Base-by-base conservation (phyloP, 2,888 invertebrate genomes). In the Bursaphelenchus okinawaensis region DNA sequence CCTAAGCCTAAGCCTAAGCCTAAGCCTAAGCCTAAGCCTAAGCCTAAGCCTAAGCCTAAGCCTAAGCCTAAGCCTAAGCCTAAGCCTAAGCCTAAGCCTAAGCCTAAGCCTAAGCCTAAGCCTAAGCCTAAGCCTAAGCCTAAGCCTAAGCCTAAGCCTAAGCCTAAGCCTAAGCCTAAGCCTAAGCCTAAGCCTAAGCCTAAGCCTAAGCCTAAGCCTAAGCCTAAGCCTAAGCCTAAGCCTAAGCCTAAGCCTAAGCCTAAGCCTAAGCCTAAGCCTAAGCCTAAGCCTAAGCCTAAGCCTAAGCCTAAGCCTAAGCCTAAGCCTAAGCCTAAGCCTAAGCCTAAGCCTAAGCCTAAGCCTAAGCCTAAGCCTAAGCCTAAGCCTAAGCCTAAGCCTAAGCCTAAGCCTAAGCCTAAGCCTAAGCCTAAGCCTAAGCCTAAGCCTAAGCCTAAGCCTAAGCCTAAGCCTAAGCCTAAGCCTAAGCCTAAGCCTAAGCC, bases 101-200 rank as follows among this genome's bases (percentile, higher is more conserved):
- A 67, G 66, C 63, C 66, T 66, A 66, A 66, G 66, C 63, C n/a
- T n/a, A n/a, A n/a, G n/a, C n/a, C n/a, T 65, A 65, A 65, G 65
- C 57, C 66, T 66, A 66, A 66, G 66, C 66, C 66, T 66, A 60
- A 63, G 68, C 51, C 67, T 62, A 62, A 68, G 62, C 56, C 62
- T 62, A 68, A 68, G 66, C 66, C 67, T 66, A 66, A 68, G 67
- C 68, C 64, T 68, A 68, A 66, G 67, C 66, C 67, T 66, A 66
- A 68, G 68, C 68, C 65, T 70, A 70, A 69, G 69, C 62, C 62
- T 69, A 69, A 68, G 69, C 62, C 63, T 64, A 70, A 70, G 69
- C 28, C 65, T 68, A 66, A 70, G 66, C 31, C 68, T 70, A 67
- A 66, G 68, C 68, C 62, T 69, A 69, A 65, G 68, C 55, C 60